These are phyloP conservation scores for Lagorchestes hirsutus DNA, from an alignment of 2,797 vertebrate genomes.

Conservation along the genomic window DNA sequence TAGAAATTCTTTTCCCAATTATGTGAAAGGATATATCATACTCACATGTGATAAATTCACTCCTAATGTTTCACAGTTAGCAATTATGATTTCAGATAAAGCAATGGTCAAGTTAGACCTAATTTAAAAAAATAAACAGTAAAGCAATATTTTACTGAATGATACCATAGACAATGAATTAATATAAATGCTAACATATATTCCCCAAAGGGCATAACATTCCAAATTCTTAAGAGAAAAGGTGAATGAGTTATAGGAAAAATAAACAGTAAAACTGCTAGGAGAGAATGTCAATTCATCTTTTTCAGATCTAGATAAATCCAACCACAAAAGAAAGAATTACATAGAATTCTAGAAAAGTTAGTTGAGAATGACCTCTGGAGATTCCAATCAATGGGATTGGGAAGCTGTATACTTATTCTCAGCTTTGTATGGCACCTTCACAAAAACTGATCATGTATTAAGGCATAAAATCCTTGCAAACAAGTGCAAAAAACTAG, in stretches of 20 bases:
- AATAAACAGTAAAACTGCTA: not conserved
- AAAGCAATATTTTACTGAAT: not conserved
- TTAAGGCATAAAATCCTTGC: not conserved
- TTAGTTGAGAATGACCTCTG: not conserved
- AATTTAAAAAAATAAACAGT: not conserved
- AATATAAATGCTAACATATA: not conserved
- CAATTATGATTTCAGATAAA: not conserved
- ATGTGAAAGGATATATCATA: not conserved
- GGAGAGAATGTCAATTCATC: not conserved
- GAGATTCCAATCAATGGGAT: not conserved
- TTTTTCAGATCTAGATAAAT: not conserved
- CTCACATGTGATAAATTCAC: not conserved
- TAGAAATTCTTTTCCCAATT: not conserved
- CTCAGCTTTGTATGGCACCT: not conserved
- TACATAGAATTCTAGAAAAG: not conserved
- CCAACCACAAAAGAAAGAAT: not conserved
- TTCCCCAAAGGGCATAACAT: not conserved
- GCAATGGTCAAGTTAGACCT: not conserved
- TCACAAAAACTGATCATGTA: not conserved
- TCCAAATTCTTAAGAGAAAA: not conserved
- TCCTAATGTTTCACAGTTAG: not conserved
- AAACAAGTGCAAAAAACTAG: not conserved
- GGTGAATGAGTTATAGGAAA: not conserved
- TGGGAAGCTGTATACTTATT: not conserved
- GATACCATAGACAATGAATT: not conserved